These are phyloP conservation scores for Leptinotarsa defecta DNA, from an alignment of 1,140 invertebrate genomes.

Conservation along the genomic window DNA sequence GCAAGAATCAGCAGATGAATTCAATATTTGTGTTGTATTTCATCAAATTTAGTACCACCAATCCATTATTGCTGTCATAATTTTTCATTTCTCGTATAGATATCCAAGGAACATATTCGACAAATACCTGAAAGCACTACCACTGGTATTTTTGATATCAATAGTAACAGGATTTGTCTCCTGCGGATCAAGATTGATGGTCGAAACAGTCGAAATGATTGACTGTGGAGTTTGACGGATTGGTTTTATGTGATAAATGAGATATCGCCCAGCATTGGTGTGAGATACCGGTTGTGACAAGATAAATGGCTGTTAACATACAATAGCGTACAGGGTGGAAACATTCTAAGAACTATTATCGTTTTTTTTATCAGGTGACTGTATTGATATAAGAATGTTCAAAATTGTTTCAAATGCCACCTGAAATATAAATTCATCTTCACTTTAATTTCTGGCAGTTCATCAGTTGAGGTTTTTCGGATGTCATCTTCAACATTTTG, in stretches of 20 bases:
- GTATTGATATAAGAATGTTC: neutral
- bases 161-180: conserved; percentile 16
- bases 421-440: neutral
- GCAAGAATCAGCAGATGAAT: too few species aligned
- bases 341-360: too few species aligned
- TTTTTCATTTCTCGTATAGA: too few species aligned
- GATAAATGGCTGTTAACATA: conserved; percentile 46
- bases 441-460: neutral
- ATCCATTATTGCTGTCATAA: too few species aligned
- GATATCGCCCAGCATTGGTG: conserved; percentile 43
- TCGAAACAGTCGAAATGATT: conserved; percentile 46
- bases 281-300: conserved; percentile 50
- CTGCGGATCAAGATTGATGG: conserved; percentile 48
- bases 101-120: too few species aligned
- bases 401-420: neutral
- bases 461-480: neutral
- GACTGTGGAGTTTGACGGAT: conserved; percentile 50
- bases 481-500: neutral
- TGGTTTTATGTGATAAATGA: conserved; percentile 52
- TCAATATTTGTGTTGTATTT: too few species aligned
- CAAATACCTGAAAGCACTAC: neutral
- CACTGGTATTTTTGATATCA: neutral
- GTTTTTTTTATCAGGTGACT: neutral
- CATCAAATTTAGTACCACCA: too few species aligned
- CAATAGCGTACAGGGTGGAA: conserved; percentile 30